phyloP scores from a whole-genome alignment of 2,888 invertebrate species.

The Camptogramma bilineatum region DNA sequence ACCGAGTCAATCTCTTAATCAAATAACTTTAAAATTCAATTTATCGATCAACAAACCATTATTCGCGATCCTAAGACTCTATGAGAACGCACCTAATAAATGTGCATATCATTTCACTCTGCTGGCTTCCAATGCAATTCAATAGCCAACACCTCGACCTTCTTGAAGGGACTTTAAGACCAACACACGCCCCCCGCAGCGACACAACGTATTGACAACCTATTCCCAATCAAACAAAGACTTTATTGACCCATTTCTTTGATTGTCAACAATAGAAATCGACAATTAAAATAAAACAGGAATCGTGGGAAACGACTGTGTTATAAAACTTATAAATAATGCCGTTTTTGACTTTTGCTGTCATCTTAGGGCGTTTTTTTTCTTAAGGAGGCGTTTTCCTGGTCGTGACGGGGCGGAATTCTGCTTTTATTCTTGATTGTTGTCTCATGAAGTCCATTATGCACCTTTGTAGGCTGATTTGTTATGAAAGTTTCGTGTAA shows the following conservation, averaged over 20 bases:
- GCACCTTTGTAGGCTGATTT: constrained; percentile 53
- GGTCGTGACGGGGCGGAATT: constrained; percentile 63
- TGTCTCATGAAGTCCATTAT: constrained; percentile 50
- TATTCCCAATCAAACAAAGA: constrained; percentile 81
- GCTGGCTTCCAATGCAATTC: constrained; percentile 67
- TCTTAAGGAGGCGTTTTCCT: constrained; percentile 59
- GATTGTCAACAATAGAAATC: constrained; percentile 74
- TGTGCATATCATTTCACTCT: constrained; percentile 83
- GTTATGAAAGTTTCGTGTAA: constrained; percentile 33
- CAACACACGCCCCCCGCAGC: constrained; percentile 65
- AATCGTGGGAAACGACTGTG: constrained; percentile 79
- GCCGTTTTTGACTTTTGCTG: constrained; percentile 70
- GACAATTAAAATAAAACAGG: constrained; percentile 81
- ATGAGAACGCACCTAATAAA: constrained; percentile 78
- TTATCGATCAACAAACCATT: constrained; percentile 33
- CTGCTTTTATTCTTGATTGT: constrained; percentile 63
- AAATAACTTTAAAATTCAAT: constrained; percentile 16
- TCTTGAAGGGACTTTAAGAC: constrained; percentile 23
- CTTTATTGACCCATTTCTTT: constrained; percentile 83
- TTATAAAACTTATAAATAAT: constrained; percentile 70
- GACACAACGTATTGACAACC: constrained; percentile 78
- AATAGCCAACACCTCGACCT: constrained; percentile 48
- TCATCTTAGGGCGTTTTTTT: constrained; percentile 72
- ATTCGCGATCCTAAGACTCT: constrained; percentile 36
- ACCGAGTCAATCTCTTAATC: constrained; percentile 12